These are phyloP conservation scores for Chymomyza amoena DNA, from an alignment of 2,888 invertebrate species.

Conservation along the genomic window DNA sequence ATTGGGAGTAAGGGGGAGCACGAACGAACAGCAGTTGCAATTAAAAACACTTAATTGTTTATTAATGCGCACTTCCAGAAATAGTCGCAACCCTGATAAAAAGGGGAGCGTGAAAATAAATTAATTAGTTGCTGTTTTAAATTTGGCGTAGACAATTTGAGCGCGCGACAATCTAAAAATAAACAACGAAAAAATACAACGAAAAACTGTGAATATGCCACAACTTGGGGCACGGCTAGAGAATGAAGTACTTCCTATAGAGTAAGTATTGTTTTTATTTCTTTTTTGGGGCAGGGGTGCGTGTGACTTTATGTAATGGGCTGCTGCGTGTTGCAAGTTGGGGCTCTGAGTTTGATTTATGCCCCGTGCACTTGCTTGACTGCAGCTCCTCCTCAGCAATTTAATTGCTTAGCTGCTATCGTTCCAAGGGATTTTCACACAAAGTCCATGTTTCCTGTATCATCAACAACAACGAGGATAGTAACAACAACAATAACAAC, in stretches of 20 bases:
- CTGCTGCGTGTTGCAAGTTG: conserved; percentile 17
- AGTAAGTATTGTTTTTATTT: background rate
- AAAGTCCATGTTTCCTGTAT: conserved; percentile 65
- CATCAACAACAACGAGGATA: conserved; percentile 20
- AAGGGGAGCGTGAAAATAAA: conserved; percentile 52
- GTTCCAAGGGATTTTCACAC: conserved; percentile 50
- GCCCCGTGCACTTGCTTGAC: conserved; percentile 53
- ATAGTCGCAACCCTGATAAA: background rate
- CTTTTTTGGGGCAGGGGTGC: conserved; percentile 9
- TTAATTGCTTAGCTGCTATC: conserved; percentile 51
- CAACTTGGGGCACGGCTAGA: background rate
- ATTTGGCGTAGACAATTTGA: conserved; percentile 66
- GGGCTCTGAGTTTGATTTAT: conserved; percentile 61
- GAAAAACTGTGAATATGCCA: background rate
- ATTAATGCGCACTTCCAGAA: conserved; percentile 62
- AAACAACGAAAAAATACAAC: conserved; percentile 4
- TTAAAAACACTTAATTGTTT: conserved; percentile 66
- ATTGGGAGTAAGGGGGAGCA: background rate
- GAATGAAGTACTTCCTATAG: background rate
- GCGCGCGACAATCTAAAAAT: conserved; percentile 33
- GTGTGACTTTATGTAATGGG: conserved; percentile 47
- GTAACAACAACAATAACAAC: conserved; percentile 15
- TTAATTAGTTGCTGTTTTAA: conserved; percentile 68
- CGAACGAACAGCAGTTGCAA: conserved; percentile 32
- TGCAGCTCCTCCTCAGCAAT: conserved; percentile 41